Evolutionary conservation across 1,140 invertebrate species (phyloP), one percentile per base, ranked within the genome.

Genomic region (Aphis gossypii): DNA sequence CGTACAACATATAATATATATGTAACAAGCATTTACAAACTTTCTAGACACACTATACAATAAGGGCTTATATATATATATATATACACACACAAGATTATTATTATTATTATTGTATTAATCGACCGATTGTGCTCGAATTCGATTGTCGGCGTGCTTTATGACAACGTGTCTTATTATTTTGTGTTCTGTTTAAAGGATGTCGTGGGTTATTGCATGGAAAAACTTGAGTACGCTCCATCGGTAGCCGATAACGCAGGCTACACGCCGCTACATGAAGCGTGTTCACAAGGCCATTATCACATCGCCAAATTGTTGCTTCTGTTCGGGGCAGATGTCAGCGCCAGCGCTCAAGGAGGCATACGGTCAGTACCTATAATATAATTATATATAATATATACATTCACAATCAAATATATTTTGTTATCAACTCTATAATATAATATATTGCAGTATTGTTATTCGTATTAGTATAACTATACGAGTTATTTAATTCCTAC

Each of bases 211-310:
- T 99, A 98, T 95, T 98, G 98, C 94, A 96, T 99, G 94, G 97
- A 98, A 95, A 98, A 97, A 95, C 96, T 98, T 95, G 97, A 97
- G 94, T 97, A 97, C 94, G 96, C 97, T 90, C 97, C 98, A 3
- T 98, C 98, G 94, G 97, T 97, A 11, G 97, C 98, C 94, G 98
- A 99, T 95, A 99, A 99, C 95, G 98, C 98, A 4, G 98, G 98
- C 0, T 99, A 99, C 95, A 99, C 98, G 4, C 98, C 98, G 3
- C 96, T 99, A 48, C 98, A 99, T 95, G 98, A 99, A 94, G 98
- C 98, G 11, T 98, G 98, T 94, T 97, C 98, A 0, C 96, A 97
- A 94, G 98, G 98, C 23, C 97, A 98, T 95, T 95, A 99, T 41
- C 97, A 97, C 94, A 98, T 99, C 86, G 98, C 98, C 20, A 96